Percentiles rank a stretch among this genome's conserved stretches.
phyloP scores from a whole-genome alignment of 1,140 invertebrate species.

The Pissodes strobi region DNA sequence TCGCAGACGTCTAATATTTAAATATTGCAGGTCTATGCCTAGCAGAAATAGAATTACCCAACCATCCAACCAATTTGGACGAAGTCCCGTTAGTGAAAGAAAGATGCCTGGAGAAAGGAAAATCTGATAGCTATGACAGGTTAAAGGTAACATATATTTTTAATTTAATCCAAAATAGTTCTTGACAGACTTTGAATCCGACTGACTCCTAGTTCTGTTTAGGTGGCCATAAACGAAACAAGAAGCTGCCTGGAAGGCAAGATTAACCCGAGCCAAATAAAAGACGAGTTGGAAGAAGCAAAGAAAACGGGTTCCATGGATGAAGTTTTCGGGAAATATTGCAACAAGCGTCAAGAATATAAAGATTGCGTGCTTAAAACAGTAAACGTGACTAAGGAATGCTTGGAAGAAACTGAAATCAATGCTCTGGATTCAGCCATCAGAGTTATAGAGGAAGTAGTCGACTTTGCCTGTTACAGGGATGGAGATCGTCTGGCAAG shows the following conservation, averaged over 20 bases:
- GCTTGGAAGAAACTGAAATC: conserved; percentile 65
- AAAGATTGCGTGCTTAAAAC: conserved; percentile 66
- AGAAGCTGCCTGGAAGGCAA: conserved; percentile 39
- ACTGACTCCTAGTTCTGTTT: neutral
- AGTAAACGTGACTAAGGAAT: conserved; percentile 63
- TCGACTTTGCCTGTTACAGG: conserved; percentile 74
- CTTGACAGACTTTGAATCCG: neutral
- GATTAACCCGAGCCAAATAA: conserved; percentile 49
- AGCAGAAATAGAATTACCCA: conserved; percentile 26
- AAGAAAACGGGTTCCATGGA: conserved; percentile 62
- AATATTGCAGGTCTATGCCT: conserved; percentile 9
- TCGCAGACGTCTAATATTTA: too few species aligned
- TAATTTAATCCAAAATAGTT: neutral
- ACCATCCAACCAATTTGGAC: conserved; percentile 16
- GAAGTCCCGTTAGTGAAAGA: conserved; percentile 33
- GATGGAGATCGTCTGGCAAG: conserved; percentile 80
- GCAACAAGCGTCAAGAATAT: conserved; percentile 63
- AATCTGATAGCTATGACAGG: conserved; percentile 36
- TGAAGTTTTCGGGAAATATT: conserved; percentile 72
- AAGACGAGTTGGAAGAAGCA: conserved; percentile 65
- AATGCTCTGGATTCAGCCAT: conserved; percentile 62
- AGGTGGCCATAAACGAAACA: conserved; percentile 48
- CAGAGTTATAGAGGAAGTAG: conserved; percentile 68
- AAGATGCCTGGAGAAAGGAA: conserved; percentile 43
- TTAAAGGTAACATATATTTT: conserved; percentile 43